Percentiles rank a stretch among this genome's conserved stretches.
These are phyloP conservation scores for Oostethus manadensis DNA, from an alignment of 2,113 vertebrate species.

Conservation along the genomic window DNA sequence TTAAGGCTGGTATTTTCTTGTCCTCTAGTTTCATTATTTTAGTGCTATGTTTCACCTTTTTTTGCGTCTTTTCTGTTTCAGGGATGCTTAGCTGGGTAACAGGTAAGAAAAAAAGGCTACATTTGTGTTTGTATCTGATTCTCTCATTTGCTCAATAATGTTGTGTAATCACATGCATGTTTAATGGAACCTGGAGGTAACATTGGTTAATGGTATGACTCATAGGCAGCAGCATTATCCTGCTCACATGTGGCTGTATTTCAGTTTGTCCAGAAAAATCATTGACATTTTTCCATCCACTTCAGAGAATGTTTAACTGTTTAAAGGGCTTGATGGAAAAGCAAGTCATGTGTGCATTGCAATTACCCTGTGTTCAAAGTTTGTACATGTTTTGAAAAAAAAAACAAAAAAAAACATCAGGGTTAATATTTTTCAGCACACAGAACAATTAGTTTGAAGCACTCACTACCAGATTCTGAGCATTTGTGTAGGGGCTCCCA, in stretches of 20 bases:
- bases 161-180: slow-evolving; percentile 45
- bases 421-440: slow-evolving; percentile 59
- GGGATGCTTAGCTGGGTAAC: slow-evolving; percentile 8
- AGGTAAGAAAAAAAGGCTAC: slow-evolving; percentile 21
- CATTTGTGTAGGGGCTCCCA: not conserved
- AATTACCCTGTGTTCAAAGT: slow-evolving; percentile 71
- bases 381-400: slow-evolving; percentile 64
- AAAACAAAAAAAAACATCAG: slow-evolving; percentile 62
- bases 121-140: slow-evolving; percentile 47
- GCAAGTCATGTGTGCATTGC: slow-evolving; percentile 60
- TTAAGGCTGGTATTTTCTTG: not conserved
- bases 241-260: slow-evolving; percentile 34
- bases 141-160: slow-evolving; percentile 53
- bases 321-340: slow-evolving; percentile 52
- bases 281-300: slow-evolving; percentile 55
- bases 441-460: slow-evolving; percentile 27
- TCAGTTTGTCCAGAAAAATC: slow-evolving; percentile 52
- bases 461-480: slow-evolving; percentile 2
- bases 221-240: slow-evolving; percentile 32
- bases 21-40: not conserved
- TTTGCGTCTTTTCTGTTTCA: slow-evolving; percentile 8
- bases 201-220: slow-evolving; percentile 61
- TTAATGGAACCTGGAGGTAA: slow-evolving; percentile 49
- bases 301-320: slow-evolving; percentile 69
- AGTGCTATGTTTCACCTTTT: not conserved